These are phyloP conservation scores for Platycercus adscitus DNA, from an alignment of 2,113 vertebrate species.

Conservation along the genomic window DNA sequence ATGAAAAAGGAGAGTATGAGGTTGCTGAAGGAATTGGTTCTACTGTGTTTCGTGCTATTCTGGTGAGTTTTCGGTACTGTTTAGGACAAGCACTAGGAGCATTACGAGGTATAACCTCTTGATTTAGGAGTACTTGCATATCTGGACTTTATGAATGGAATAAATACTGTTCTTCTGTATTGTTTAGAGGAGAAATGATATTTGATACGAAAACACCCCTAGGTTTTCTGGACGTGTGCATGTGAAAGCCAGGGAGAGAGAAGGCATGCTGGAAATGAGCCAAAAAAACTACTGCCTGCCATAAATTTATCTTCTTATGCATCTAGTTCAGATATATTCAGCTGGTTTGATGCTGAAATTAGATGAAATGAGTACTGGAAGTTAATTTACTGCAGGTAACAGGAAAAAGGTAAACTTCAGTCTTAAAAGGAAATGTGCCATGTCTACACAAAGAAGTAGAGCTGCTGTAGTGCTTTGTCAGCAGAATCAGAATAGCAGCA, in stretches of 20 bases:
- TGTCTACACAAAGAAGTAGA: not conserved
- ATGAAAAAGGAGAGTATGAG: conserved; percentile 97
- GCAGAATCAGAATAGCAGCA: not conserved
- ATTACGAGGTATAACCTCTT: not conserved
- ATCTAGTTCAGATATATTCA: not conserved
- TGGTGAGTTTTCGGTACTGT: conserved; percentile 80
- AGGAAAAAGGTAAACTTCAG: not conserved
- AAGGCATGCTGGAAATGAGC: not conserved
- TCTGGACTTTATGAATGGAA: not conserved
- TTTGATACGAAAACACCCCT: not conserved
- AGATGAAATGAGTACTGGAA: not conserved
- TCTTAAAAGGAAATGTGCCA: not conserved
- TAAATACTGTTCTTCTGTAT: not conserved
- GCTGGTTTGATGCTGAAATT: not conserved
- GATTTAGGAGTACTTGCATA: not conserved
- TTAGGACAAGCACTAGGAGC: not conserved
- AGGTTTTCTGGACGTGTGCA: not conserved
- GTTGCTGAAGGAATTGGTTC: conserved; percentile 98
- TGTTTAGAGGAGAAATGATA: not conserved
- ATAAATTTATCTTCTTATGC: not conserved
- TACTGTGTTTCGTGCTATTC: conserved; percentile 96
- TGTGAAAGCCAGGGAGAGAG: not conserved
- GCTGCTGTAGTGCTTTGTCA: not conserved
- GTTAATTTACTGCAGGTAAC: not conserved
- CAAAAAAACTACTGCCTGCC: not conserved